Evolutionary conservation across 2,113 vertebrate genomes (phyloP), one percentile per base, ranked within the genome.

Genomic region (Todiramphus saurophagus): DNA sequence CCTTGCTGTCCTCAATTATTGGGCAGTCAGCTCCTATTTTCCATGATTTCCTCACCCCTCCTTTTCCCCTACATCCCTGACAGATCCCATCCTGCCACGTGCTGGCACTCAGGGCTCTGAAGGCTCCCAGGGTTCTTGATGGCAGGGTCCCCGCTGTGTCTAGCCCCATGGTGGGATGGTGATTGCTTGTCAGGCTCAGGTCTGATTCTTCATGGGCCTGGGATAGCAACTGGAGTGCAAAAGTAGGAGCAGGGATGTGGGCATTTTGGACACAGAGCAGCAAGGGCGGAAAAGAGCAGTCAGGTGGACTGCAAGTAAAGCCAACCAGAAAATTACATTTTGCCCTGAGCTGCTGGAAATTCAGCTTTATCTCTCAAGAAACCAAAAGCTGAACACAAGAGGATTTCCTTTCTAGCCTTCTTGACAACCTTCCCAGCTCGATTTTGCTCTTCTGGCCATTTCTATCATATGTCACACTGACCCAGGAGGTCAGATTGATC

Each of bases 1-100:
- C 78, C 90, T 91, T 79, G 64, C 21, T 92, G 78, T 89, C 95
- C 84, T 83, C 94, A 96, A 76, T 96, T 96, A 96, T 28, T 74
- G 70, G 89, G 72, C 76, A 90, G 78, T 96, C 92, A 97, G 92
- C 75, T 97, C 78, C 83, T 25, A 83, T 96, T 96, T 95, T 83
- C 83, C 8, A 1, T 20, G 77, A 76, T 88, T 55, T 64, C 80
- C 62, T 53, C 2, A 0, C 18, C 27, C n/a, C 39, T 84, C 69
- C 72, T 64, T 70, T 19, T 23, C 79, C 33, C 20, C 33, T 8
- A 1, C 33, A 16, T 37, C 12, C 69, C 31, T 0, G 1, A 12
- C 18, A 2, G 76, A 33, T 20, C 39, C 43, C 69, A 74, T 48
- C 80, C 60, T 16, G 46, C 44, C 31, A 37, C 0, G 0, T 16